Conservation (phyloP, 2,797 vertebrate genomes). For the Myotis daubentonii region DNA sequence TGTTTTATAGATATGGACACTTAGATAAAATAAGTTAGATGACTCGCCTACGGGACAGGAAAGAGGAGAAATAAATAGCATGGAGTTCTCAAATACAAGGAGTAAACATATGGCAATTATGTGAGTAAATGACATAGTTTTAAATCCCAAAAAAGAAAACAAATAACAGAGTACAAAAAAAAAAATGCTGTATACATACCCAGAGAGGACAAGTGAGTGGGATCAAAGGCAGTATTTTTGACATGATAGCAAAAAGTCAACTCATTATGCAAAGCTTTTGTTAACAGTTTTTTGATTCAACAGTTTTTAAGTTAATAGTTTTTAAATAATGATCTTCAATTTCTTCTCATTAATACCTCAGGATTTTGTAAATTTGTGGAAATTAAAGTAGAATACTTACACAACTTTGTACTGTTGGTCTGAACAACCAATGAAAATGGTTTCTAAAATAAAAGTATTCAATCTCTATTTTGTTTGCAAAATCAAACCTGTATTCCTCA, state of each 20-base stretch:
- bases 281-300: slow-evolving; percentile 23
- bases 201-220: not conserved
- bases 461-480: slow-evolving; percentile 58
- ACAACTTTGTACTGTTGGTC: not conserved
- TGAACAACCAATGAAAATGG: not conserved
- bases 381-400: slow-evolving; percentile 37
- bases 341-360: not conserved
- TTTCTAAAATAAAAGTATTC: slow-evolving; percentile 42
- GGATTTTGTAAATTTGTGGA: slow-evolving; percentile 33
- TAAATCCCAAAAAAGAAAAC: slow-evolving; percentile 73
- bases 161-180: slow-evolving; percentile 65
- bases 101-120: slow-evolving; percentile 61
- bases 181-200: not conserved
- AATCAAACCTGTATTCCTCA: not conserved
- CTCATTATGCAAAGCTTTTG: not conserved
- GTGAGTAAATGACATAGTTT: slow-evolving; percentile 73
- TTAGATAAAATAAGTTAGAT: slow-evolving; percentile 1
- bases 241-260: slow-evolving; percentile 31
- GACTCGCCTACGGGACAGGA: slow-evolving; percentile 38
- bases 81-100: slow-evolving; percentile 31
- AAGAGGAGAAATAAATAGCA: slow-evolving; percentile 18
- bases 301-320: not conserved
- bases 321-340: not conserved
- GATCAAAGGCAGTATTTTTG: slow-evolving; percentile 21
- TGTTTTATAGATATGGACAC: not conserved